Evolutionary conservation across 2,888 invertebrate genomes (phyloP), one percentile per base, ranked within the genome.

Genomic region (Phymatocera aterrima): DNA sequence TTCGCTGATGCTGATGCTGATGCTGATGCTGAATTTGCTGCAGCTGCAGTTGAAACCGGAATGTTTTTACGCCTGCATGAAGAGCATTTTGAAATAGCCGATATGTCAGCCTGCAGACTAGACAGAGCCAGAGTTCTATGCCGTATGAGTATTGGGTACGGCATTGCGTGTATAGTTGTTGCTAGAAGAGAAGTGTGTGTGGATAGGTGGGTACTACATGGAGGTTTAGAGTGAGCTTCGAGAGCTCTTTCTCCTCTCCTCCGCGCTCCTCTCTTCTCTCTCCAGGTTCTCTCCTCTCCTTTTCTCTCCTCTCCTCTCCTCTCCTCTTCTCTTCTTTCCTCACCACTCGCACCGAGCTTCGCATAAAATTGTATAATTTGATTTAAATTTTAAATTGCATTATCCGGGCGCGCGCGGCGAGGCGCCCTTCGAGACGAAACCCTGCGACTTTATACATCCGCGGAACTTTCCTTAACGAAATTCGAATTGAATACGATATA

Each of bases 341-440:
- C 48, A 31, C 4, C 51, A 21, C 54, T 31, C 6, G 1, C 72
- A n/a, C 48, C 31, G 40, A 34, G 21, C 75, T 46, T 74, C 78
- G 78, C 78, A 78, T 78, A 78, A 78, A 70, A 78, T 78, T 78
- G 78, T 78, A 78, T 74, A 78, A 78, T 78, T 78, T 78, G 78
- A 78, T 78, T 78, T 78, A 78, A 78, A 78, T 78, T 78, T 78
- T 78, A 78, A 78, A 78, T 78, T 78, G 78, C 78, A 78, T 78
- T 78, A 78, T 78, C 78, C 78, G 57, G 57, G 72, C 70, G 75
- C 31, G 78, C 70, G 78, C 54, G 54, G 54, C 70, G 78, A 37
- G 54, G 54, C 57, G 40, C 78, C 70, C 78, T 78, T 70, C 70
- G 72, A 57, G 70, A 65, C 40, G 40, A 68, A 72, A 68, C 78